Evolutionary conservation across 2,113 vertebrate species (phyloP), one percentile per base, ranked within the genome.

Genomic region (Plestiodon gilberti): DNA sequence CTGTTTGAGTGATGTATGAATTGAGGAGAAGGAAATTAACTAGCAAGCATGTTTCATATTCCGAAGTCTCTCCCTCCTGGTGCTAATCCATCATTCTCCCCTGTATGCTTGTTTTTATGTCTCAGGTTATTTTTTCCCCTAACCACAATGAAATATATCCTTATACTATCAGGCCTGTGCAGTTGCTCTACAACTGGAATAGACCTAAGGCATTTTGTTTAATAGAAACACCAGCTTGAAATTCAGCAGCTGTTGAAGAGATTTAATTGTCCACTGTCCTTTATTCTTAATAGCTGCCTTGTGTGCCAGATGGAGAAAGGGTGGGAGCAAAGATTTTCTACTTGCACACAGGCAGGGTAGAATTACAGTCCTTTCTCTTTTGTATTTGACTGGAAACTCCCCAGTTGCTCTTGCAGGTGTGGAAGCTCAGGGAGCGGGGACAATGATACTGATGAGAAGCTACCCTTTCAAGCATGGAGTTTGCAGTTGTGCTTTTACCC

Each of bases 201-300:
- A 79, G 81, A 85, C 55, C 70, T 89, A 35, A n/a, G 84, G 17
- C 87, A 23, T 86, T 80, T 18, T n/a, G 1, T 78, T 67, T 77
- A 82, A 78, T 33, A 92, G 38, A 87, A 91, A 89, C 85, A 90
- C 88, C 33, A 23, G 1, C 85, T 93, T 93, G 83, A 86, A 86
- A 89, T 57, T 70, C 38, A 67, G 57, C 33, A 85, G 23, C 30
- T 70, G 8, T 82, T 89, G 90, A 83, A 89, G 55, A 81, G 15
- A 3, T 90, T 90, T 93, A 93, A 88, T 82, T 88, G 52, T 78
- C 40, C 89, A 30, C 4, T 85, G 13, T 67, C 3, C 78, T 4
- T 52, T 82, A 71, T 91, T 87, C 89, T 71, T 13, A 78, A 59
- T 67, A 48, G 23, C 1, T 3, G 85, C 81, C 91, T 83, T n/a